A percentile compares a stretch with the other conserved stretches of the same genome.
Conservation (phyloP, 2,113 vertebrate genomes). For the western clawed frog (Xenopus tropicalis) region DNA sequence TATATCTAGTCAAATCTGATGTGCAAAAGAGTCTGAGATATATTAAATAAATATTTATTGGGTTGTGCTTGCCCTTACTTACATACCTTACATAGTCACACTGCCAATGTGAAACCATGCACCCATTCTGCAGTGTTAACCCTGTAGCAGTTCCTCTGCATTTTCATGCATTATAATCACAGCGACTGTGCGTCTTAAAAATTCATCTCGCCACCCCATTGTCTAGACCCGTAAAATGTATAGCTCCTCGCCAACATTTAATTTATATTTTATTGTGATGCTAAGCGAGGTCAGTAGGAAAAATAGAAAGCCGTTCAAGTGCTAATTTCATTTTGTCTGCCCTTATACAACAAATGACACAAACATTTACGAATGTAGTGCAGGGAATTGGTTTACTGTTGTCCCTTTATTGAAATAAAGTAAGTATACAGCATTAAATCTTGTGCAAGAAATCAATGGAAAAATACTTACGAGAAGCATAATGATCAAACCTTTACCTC, state of each 20-base stretch:
- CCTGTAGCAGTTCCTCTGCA: too few species aligned
- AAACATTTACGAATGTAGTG: not conserved
- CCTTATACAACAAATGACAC: not conserved
- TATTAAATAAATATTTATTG: not conserved
- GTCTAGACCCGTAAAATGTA: conserved; percentile 24
- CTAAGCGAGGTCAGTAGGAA: conserved; percentile 23
- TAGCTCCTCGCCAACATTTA: conserved; percentile 25
- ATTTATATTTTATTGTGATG: conserved; percentile 36
- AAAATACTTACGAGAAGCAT: too few species aligned
- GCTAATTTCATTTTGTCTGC: not conserved
- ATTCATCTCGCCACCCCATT: conserved; percentile 8
- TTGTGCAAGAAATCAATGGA: not conserved
- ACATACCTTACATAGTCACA: conserved; percentile 10
- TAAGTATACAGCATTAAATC: not conserved
- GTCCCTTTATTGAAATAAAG: not conserved
- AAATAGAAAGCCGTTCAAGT: not conserved
- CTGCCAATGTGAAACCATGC: not conserved
- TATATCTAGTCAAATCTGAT: too few species aligned
- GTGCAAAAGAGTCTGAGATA: too few species aligned
- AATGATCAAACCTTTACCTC: too few species aligned
- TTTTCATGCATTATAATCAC: conserved; percentile 12
- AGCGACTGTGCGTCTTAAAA: conserved; percentile 4
- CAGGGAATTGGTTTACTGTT: too few species aligned
- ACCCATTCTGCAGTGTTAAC: not conserved
- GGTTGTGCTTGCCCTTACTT: not conserved